Evolutionary conservation across 2,113 vertebrate genomes (phyloP).

Genomic region (Coracopsis vasa): DNA sequence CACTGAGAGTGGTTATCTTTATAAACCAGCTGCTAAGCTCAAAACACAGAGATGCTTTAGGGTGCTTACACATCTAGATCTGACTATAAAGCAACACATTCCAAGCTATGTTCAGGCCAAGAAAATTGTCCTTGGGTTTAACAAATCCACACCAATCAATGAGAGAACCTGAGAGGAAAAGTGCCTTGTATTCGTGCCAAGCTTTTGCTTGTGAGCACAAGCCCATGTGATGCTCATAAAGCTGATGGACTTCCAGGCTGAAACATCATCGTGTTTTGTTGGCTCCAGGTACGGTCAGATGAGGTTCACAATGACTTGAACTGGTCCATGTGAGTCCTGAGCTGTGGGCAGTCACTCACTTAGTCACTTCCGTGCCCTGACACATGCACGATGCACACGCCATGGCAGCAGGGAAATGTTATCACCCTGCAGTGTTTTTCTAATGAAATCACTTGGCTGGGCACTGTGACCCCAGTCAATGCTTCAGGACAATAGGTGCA

Average conservation of each 20-base stretch:
- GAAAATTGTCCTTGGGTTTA: not conserved
- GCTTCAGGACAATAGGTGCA: slow-evolving; percentile 7
- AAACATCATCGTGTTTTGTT: not conserved
- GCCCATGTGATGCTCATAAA: not conserved
- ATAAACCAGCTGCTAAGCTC: not conserved
- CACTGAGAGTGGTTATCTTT: fast-evolving
- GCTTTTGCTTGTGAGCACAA: not conserved
- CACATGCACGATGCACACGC: not conserved
- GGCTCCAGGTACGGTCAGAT: not conserved
- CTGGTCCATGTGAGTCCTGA: not conserved
- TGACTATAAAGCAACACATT: not conserved
- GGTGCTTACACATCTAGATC: not conserved
- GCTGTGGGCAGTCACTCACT: not conserved
- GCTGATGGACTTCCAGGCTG: not conserved
- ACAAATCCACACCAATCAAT: fast-evolving
- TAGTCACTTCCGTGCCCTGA: slow-evolving; percentile 36
- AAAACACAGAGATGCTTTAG: not conserved
- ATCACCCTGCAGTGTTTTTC: not conserved
- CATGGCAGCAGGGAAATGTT: not conserved
- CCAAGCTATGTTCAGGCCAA: not conserved
- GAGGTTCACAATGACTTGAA: not conserved
- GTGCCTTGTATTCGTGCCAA: not conserved
- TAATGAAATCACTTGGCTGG: not conserved
- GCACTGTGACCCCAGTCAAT: not conserved
- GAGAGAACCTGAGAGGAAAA: not conserved